A percentile compares a stretch with the other conserved stretches of the same genome.
Evolutionary conservation across 2,888 invertebrate species (phyloP).

Genomic region (Drosophila infuscata): DNA sequence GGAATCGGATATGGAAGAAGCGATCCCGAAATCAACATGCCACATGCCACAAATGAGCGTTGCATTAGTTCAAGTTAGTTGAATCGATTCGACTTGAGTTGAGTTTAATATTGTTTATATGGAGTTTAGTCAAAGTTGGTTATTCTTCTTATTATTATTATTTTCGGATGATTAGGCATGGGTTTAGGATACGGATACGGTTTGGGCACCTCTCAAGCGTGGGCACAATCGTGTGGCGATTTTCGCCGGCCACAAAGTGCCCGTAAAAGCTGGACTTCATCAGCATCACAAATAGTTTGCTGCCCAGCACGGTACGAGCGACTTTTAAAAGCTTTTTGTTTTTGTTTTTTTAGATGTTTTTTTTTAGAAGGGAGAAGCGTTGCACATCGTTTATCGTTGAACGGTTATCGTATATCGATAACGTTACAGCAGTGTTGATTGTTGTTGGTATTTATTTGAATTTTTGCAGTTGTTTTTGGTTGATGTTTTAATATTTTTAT

Average conservation of each 20-base stretch:
- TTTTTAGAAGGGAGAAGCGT: neutral
- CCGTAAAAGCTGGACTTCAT: slow-evolving; percentile 99
- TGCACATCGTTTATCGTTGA: slow-evolving; percentile 11
- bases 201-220: slow-evolving; percentile 89
- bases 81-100: slow-evolving; percentile 13
- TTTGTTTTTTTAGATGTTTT: neutral
- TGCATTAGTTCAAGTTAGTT: slow-evolving; percentile 17
- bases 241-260: slow-evolving; percentile 99
- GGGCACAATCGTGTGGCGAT: slow-evolving; percentile 93
- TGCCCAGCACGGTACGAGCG: slow-evolving; percentile 91
- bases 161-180: slow-evolving; percentile 5
- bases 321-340: slow-evolving; percentile 91
- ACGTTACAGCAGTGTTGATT: slow-evolving; percentile 1
- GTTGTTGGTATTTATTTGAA: neutral
- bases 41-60: slow-evolving; percentile 40
- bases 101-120: neutral
- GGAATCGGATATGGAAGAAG: slow-evolving; percentile 1
- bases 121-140: slow-evolving; percentile 6
- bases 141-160: slow-evolving; percentile 1
- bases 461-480: slow-evolving; percentile 4
- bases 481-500: slow-evolving; percentile 8
- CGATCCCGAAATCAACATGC: slow-evolving; percentile 28
- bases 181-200: slow-evolving; percentile 12
- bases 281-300: slow-evolving; percentile 90
- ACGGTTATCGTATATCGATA: slow-evolving; percentile 26